Evolutionary conservation across 37 sponge, comb jelly and placozoan genomes (phyloP).

Genomic region (Geodia barretti): DNA sequence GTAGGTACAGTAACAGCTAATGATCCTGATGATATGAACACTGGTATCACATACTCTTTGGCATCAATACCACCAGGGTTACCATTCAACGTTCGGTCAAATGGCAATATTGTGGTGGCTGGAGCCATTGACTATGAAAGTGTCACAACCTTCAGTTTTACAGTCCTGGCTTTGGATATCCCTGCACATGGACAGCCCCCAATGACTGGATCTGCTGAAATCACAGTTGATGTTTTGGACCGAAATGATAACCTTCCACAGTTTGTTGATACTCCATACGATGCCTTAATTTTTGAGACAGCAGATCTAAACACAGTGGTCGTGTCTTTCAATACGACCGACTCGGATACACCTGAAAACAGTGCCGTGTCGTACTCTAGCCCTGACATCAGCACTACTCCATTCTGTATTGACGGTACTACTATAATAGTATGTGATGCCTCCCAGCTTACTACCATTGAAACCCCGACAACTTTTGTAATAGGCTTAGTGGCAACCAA

Average conservation of each 20-base stretch:
- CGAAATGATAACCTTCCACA: slow-evolving; percentile 68
- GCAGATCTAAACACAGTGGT: slow-evolving; percentile 35
- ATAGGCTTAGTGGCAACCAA: slow-evolving; percentile 30
- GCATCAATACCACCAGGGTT: slow-evolving; percentile 5
- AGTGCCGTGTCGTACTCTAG: slow-evolving; percentile 14
- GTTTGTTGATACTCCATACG: slow-evolving; percentile 52
- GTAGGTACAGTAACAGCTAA: slow-evolving; percentile 41
- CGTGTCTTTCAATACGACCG: slow-evolving; percentile 34
- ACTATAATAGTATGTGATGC: slow-evolving; percentile 52
- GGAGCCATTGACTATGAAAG: slow-evolving; percentile 49
- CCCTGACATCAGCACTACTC: slow-evolving; percentile 1
- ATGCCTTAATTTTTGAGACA: slow-evolving; percentile 35
- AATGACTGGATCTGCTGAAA: slow-evolving; percentile 26
- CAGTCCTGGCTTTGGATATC: slow-evolving; percentile 33
- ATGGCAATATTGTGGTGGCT: slow-evolving; percentile 44
- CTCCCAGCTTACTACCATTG: slow-evolving; percentile 24
- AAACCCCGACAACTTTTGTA: slow-evolving; percentile 6
- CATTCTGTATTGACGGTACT: slow-evolving; percentile 48
- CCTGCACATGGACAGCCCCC: slow-evolving; percentile 18
- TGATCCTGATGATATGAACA: slow-evolving; percentile 44
- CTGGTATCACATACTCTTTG: slow-evolving; percentile 23
- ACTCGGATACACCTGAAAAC: slow-evolving; percentile 41
- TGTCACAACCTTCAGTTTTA: slow-evolving; percentile 12
- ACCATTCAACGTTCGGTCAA: slow-evolving; percentile 24
- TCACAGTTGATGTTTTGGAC: slow-evolving; percentile 55